Evolutionary conservation across 2,888 invertebrate species (phyloP), one percentile per base, ranked within the genome.

Genomic region (Platycheirus rosarum): DNA sequence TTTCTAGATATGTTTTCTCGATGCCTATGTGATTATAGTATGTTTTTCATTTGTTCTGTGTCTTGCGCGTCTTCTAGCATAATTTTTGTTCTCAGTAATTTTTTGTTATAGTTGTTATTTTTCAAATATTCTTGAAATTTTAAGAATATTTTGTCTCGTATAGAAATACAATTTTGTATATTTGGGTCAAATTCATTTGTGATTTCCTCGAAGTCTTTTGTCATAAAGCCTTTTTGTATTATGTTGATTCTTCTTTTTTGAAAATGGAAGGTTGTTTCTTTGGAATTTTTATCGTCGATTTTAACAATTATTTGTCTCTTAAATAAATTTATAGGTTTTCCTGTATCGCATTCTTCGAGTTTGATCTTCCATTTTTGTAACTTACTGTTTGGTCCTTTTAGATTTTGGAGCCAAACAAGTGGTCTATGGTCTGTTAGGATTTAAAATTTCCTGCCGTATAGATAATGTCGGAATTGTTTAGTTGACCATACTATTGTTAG

Each of bases 361-460:
- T 69, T 84, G 11, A 77, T 44, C 51, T 68, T 71, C 82, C 82
- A 70, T n/a, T 74, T 63, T 35, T 75, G 74, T 37, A 77, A 32
- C 44, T 65, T 77, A 8, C 16, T 13, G 26, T 71, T 77, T 11
- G 48, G 55, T 29, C 73, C 68, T 46, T 73, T 77, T 23, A 46
- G n/a, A 42, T 68, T 70, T 6, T 70, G 48, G 14, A 70, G 32
- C 70, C 23, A 23, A n/a, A 23, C 23, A 6, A 23, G 23, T 23
- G 74, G 84, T 48, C 53, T 32, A 32, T 85, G 82, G 57, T 85
- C 75, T 1, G 66, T 84, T n/a, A 68, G 29, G 14, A 84, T 60
- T 7, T 55, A 9, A 16, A 73, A 84, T 51, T 68, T 75, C 42
- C 51, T 66, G 4, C 77, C 84, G 55, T 55, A 79, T 16, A 79